Evolutionary conservation across 2,113 vertebrate species (phyloP), one percentile per base, ranked within the genome.

Genomic region (Saimiri boliviensis): DNA sequence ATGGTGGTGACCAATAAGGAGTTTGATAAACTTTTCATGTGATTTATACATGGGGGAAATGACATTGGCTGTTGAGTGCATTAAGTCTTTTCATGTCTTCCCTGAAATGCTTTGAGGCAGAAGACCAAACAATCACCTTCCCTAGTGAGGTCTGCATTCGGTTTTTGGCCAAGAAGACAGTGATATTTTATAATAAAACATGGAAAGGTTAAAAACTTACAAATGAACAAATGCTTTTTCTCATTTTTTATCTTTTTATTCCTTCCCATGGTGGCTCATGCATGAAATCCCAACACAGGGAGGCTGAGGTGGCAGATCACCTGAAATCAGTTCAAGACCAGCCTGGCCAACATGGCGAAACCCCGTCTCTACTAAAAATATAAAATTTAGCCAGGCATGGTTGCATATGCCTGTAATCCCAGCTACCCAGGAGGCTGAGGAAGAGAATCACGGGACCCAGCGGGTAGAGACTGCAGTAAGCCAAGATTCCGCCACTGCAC

Each of bases 161-260:
- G 56, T 60, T 80, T 96, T 25, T 93, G 85, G 40, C 89, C 81
- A 88, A 96, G 84, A 95, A 85, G 42, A 77, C 86, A 79, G 89
- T 96, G 96, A 91, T 96, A 71, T 96, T 97, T 98, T 93, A 97
- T 70, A 82, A 95, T 63, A 95, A 97, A 98, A 73, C 49, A 14
- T 87, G 63, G 91, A 98, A 97, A 96, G 76, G 20, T 81, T 88
- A 76, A 74, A 92, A 92, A 49, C 40, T 92, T 52, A 82, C 49
- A 97, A 93, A 91, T 95, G 40, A 66, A 37, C 35, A 63, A 70
- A 66, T 81, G 30, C 4, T 54, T 88, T 73, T 76, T 52, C 37
- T 73, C 13, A 2, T 27, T 40, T 35, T 70, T 42, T 66, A 14
- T 2, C 13, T 47, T 47, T 32, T 68, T 60, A 19, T 47, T 87